These are phyloP conservation scores for Enteromius paludinosus DNA, from an alignment of 2,797 vertebrate species.

Conservation along the genomic window DNA sequence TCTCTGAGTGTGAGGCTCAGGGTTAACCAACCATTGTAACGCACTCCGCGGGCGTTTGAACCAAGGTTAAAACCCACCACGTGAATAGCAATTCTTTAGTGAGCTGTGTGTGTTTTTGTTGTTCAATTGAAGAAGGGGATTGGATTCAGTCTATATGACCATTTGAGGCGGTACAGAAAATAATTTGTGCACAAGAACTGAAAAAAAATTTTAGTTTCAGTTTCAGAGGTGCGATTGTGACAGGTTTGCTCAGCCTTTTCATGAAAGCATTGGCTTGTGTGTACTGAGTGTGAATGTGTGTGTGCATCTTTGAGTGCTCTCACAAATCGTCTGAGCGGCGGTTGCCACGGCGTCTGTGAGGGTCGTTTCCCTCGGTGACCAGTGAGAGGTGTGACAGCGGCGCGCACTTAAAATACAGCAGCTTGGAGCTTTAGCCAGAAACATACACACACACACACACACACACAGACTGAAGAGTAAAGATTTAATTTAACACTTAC, in stretches of 20 bases:
- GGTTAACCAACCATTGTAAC: slow-evolving; percentile 58
- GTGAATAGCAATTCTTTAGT: slow-evolving; percentile 38
- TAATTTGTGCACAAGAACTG: slow-evolving; percentile 7
- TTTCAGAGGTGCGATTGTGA: slow-evolving; percentile 29
- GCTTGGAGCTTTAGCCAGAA: slow-evolving; percentile 47
- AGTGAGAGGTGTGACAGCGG: slow-evolving; percentile 63
- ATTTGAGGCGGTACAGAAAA: slow-evolving; percentile 23
- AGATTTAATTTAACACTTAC: not conserved
- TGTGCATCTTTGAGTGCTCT: slow-evolving; percentile 53
- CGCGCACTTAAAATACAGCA: slow-evolving; percentile 60
- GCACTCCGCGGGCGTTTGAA: slow-evolving; percentile 54
- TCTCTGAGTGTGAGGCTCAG: slow-evolving; percentile 55
- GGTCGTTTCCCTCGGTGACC: slow-evolving; percentile 73
- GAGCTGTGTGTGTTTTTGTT: slow-evolving; percentile 38
- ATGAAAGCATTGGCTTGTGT: slow-evolving; percentile 37
- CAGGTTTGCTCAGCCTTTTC: slow-evolving; percentile 53
- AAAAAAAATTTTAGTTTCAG: slow-evolving; percentile 45
- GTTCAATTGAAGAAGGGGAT: slow-evolving; percentile 11
- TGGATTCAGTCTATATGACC: not conserved
- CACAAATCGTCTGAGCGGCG: slow-evolving; percentile 70
- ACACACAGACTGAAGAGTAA: slow-evolving; percentile 27
- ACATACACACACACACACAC: slow-evolving; percentile 33
- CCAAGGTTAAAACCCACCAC: slow-evolving; percentile 55
- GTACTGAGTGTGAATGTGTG: slow-evolving; percentile 45
- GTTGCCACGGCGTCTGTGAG: slow-evolving; percentile 70